These are phyloP conservation scores for Pagetopsis macropterus DNA, from an alignment of 2,797 vertebrate genomes.

Conservation along the genomic window DNA sequence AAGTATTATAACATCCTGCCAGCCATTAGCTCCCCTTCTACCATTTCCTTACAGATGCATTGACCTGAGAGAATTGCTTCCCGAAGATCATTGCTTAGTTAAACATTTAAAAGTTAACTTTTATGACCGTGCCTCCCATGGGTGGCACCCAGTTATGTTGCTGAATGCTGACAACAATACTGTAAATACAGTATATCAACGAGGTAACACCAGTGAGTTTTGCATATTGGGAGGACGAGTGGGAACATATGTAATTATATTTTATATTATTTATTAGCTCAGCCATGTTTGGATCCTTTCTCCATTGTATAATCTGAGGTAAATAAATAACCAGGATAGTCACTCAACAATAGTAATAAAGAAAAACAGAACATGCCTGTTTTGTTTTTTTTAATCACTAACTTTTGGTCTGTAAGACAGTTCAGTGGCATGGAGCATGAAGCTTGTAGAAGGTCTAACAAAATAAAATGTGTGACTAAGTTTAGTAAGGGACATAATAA, in stretches of 20 bases:
- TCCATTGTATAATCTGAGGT: constrained; percentile 12
- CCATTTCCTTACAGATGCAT: neutral
- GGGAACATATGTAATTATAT: neutral
- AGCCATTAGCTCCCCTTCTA: neutral
- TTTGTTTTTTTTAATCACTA: neutral
- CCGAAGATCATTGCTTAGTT: neutral
- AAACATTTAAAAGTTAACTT: neutral
- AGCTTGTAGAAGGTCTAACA: neutral
- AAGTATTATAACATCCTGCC: neutral
- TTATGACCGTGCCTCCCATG: neutral
- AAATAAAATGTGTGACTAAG: neutral
- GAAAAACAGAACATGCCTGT: too few species aligned
- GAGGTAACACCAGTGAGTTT: neutral
- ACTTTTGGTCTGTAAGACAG: neutral
- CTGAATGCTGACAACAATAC: neutral
- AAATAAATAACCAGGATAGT: constrained; percentile 2
- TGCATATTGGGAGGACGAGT: neutral
- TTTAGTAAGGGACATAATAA: neutral
- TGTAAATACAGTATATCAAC: neutral
- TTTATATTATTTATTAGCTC: neutral
- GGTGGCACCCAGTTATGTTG: neutral
- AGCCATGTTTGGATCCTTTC: constrained; percentile 4
- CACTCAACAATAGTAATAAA: neutral
- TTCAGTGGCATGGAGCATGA: neutral
- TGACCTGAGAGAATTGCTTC: neutral